Evolutionary conservation across 2,113 vertebrate genomes (phyloP).

Genomic region (Chloebia gouldiae): DNA sequence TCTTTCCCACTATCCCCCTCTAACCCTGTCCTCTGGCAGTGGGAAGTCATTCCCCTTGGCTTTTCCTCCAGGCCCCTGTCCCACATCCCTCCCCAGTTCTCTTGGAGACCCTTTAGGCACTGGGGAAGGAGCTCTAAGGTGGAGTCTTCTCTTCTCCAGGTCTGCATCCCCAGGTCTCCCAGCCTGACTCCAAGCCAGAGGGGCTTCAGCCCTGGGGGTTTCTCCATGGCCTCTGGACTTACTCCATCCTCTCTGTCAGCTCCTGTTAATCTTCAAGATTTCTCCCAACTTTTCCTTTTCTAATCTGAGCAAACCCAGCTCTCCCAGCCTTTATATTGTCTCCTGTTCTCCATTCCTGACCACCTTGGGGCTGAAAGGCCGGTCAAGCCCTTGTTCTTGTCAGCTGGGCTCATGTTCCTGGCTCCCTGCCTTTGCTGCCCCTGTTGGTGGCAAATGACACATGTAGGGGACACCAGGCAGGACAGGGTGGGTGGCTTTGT

Average conservation of each 20-base stretch:
- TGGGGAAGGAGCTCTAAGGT: neutral
- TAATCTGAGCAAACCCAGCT: neutral
- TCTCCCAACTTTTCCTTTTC: neutral
- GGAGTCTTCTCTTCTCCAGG: neutral
- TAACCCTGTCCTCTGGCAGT: neutral
- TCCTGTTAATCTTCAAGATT: neutral
- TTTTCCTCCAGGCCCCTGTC: neutral
- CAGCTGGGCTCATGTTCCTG: neutral
- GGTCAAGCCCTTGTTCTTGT: neutral
- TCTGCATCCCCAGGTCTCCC: neutral
- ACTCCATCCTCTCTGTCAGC: neutral
- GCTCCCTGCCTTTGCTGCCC: neutral
- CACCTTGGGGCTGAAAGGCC: neutral
- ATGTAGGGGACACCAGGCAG: neutral
- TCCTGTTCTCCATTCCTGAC: neutral
- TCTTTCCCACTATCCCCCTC: neutral
- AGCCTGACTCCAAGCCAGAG: neutral
- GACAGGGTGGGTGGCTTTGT: neutral
- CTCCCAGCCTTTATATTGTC: neutral
- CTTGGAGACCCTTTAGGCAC: neutral
- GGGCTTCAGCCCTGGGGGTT: neutral
- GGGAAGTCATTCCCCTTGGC: neutral
- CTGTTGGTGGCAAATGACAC: neutral
- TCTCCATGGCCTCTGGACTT: neutral
- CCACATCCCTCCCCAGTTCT: neutral